Percentiles rank a stretch among this genome's conserved stretches.
Conservation (phyloP, 2,888 invertebrate species). For the Cryptosula pallasiana region DNA sequence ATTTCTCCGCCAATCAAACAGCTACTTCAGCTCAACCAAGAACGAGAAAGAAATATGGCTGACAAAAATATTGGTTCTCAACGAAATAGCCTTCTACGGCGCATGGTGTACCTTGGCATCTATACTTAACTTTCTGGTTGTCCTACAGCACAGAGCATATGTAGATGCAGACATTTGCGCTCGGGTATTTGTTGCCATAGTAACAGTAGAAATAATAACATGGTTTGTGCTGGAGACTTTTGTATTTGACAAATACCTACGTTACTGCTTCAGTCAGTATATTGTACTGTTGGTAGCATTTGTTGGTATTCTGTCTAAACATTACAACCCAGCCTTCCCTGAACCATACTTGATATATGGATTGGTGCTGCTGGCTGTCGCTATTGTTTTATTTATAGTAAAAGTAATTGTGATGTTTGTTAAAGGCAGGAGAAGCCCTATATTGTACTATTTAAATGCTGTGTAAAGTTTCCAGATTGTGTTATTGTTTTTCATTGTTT, state of each 20-base stretch:
- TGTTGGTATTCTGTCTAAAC: slow-evolving; percentile 36
- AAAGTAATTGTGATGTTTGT: slow-evolving; percentile 28
- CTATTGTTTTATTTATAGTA: slow-evolving; percentile 24
- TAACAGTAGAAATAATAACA: slow-evolving; percentile 34
- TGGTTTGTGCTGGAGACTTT: slow-evolving; percentile 41
- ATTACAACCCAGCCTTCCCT: slow-evolving; percentile 32
- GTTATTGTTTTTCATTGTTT: too few species aligned
- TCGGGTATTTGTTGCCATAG: slow-evolving; percentile 36
- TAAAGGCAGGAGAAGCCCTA: slow-evolving; percentile 26
- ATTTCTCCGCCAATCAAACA: slow-evolving; percentile 32
- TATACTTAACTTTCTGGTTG: slow-evolving; percentile 41
- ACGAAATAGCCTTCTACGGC: slow-evolving; percentile 45
- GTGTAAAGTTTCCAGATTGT: too few species aligned
- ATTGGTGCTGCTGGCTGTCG: slow-evolving; percentile 32
- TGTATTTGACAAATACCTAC: slow-evolving; percentile 38
- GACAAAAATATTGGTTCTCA: slow-evolving; percentile 40
- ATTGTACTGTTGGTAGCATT: slow-evolving; percentile 41
- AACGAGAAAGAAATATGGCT: slow-evolving; percentile 40
- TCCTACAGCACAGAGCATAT: slow-evolving; percentile 33
- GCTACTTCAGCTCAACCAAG: slow-evolving; percentile 32
- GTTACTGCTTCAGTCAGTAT: slow-evolving; percentile 47
- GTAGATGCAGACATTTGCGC: slow-evolving; percentile 32
- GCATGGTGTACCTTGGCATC: slow-evolving; percentile 44
- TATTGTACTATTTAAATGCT: too few species aligned
- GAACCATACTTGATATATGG: slow-evolving; percentile 36